Percentiles rank a stretch among this genome's conserved stretches.
Evolutionary conservation across 2,888 invertebrate species (phyloP).

Genomic region (Leptopterna dolabrata): DNA sequence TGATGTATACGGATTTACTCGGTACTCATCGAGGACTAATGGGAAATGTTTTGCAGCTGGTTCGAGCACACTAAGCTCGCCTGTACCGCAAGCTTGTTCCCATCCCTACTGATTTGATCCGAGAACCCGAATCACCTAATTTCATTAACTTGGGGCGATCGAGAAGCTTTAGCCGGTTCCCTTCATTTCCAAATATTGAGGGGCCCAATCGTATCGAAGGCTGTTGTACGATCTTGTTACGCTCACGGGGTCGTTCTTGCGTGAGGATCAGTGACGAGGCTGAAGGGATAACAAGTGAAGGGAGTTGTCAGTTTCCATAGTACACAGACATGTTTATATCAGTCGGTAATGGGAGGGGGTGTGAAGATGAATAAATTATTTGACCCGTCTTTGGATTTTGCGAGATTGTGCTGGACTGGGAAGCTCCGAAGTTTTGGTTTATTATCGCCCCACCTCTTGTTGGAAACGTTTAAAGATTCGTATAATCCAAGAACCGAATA

Average conservation of each 20-base stretch:
- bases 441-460: no score
- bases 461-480: no score
- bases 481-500: no score
- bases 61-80: background rate
- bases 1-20: no score
- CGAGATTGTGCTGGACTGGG: no score
- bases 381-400: no score
- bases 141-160: background rate
- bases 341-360: no score
- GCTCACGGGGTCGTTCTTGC: background rate
- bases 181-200: background rate
- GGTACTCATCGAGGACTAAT: no score
- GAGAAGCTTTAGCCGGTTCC: background rate
- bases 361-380: no score
- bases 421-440: no score
- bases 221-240: background rate
- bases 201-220: background rate
- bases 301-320: background rate
- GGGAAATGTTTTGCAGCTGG: no score
- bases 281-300: background rate
- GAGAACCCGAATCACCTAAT: background rate
- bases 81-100: background rate
- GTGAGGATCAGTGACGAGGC: background rate
- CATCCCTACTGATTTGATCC: background rate
- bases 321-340: no score